phyloP scores from a whole-genome alignment of 2,113 vertebrate species.

The Dromaius novaehollandiae region DNA sequence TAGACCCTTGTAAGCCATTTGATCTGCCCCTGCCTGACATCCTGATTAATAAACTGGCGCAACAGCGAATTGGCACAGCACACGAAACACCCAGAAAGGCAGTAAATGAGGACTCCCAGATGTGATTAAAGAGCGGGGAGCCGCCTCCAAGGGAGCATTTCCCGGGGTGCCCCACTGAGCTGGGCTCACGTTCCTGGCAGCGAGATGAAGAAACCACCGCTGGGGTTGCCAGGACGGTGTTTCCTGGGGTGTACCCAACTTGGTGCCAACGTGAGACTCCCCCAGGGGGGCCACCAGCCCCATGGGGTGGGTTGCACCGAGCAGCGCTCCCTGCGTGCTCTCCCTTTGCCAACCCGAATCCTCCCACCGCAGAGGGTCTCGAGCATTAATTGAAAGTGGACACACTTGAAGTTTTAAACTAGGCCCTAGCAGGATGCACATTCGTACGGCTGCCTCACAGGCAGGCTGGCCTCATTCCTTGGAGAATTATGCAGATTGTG shows the following conservation, averaged over 20 bases:
- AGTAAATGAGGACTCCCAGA: background rate
- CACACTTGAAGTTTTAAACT: background rate
- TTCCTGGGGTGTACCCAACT: rapidly evolving
- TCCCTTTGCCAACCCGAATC: background rate
- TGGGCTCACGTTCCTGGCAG: too few relatives aligned
- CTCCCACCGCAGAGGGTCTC: background rate
- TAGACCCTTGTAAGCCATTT: constrained; percentile 57
- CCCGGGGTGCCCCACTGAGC: background rate
- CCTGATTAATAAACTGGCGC: constrained; percentile 49
- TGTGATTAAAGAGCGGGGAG: background rate
- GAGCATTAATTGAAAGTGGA: background rate
- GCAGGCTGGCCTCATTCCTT: background rate
- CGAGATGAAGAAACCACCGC: too few relatives aligned
- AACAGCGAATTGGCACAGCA: background rate
- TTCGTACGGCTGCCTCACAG: background rate
- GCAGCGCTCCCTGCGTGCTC: background rate
- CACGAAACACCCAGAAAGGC: background rate
- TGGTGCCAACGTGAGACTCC: rapidly evolving
- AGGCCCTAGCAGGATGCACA: background rate
- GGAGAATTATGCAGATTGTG: rapidly evolving
- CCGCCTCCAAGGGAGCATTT: background rate
- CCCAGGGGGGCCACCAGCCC: background rate
- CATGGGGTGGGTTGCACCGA: background rate
- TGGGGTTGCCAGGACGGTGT: background rate
- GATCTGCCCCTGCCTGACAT: constrained; percentile 60